phyloP scores from a whole-genome alignment of 1,140 invertebrate species.

The Hycleus cichorii region DNA sequence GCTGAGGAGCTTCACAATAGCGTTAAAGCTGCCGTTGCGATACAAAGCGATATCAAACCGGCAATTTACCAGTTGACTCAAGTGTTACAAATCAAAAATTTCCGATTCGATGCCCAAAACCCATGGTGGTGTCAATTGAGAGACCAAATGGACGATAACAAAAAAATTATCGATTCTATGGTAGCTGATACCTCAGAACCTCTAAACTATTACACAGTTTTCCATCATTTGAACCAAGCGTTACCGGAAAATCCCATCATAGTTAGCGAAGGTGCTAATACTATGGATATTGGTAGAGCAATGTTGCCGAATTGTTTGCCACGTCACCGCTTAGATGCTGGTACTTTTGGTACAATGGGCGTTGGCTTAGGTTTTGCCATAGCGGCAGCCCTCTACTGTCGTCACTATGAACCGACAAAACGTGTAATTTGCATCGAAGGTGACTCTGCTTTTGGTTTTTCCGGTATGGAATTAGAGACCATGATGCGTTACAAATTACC shows the following conservation, averaged over 20 bases:
- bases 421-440: slow-evolving; percentile 84
- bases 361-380: slow-evolving; percentile 81
- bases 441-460: slow-evolving; percentile 96
- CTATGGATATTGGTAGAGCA: slow-evolving; percentile 94
- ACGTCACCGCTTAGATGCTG: slow-evolving; percentile 80
- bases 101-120: slow-evolving; percentile 41
- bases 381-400: slow-evolving; percentile 84
- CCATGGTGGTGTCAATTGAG: slow-evolving; percentile 53
- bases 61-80: slow-evolving; percentile 22
- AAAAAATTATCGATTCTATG: slow-evolving; percentile 38
- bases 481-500: slow-evolving; percentile 91
- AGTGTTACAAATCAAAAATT: slow-evolving; percentile 37
- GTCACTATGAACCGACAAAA: slow-evolving; percentile 70
- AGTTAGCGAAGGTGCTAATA: slow-evolving; percentile 95
- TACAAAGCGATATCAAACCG: slow-evolving; percentile 35
- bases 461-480: slow-evolving; percentile 96
- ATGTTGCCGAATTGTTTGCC: slow-evolving; percentile 77
- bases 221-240: slow-evolving; percentile 66
- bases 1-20: slow-evolving; percentile 92
- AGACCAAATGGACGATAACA: slow-evolving; percentile 36
- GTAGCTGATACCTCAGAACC: slow-evolving; percentile 58
- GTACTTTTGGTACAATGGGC: slow-evolving; percentile 95
- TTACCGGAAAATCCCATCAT: slow-evolving; percentile 81
- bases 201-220: slow-evolving; percentile 90
- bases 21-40: slow-evolving; percentile 44